Percentiles rank a stretch among this genome's conserved stretches.
Conservation (phyloP, 2,797 vertebrate genomes). For the Bradypodion ventrale region DNA sequence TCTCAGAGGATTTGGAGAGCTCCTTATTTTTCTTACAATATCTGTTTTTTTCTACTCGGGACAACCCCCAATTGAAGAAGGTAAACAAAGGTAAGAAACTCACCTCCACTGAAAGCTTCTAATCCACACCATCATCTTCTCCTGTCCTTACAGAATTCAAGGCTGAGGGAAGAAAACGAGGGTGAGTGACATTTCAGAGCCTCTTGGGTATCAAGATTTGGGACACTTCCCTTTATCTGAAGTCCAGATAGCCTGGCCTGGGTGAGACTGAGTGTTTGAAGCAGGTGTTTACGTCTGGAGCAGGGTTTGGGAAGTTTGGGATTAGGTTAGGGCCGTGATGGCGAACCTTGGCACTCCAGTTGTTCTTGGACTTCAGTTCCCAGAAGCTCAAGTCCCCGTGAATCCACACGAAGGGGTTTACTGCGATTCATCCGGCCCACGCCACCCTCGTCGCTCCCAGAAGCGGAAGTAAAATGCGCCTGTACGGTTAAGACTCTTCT, state of each 20-base stretch:
- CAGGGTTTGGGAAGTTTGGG: not conserved
- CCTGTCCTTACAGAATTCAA: constrained; percentile 16
- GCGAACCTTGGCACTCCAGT: too few species aligned
- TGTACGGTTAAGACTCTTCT: too few species aligned
- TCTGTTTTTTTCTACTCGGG: not conserved
- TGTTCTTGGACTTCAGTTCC: too few species aligned
- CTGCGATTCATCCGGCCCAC: too few species aligned
- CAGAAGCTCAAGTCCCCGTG: too few species aligned
- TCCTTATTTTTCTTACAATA: not conserved
- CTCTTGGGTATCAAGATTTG: too few species aligned
- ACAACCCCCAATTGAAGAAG: not conserved
- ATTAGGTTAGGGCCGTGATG: too few species aligned
- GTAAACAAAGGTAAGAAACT: not conserved
- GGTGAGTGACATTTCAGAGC: not conserved
- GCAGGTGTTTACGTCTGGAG: not conserved
- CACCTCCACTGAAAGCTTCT: not conserved
- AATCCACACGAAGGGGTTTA: too few species aligned
- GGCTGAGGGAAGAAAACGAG: constrained; percentile 32
- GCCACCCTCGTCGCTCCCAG: too few species aligned
- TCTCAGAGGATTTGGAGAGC: too few species aligned
- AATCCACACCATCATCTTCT: not conserved
- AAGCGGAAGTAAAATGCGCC: too few species aligned
- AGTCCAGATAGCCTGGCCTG: not conserved
- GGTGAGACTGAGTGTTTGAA: not conserved
- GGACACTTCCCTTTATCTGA: not conserved